Conservation (phyloP, 2,797 vertebrate species). For the Sandelia bainsii region DNA sequence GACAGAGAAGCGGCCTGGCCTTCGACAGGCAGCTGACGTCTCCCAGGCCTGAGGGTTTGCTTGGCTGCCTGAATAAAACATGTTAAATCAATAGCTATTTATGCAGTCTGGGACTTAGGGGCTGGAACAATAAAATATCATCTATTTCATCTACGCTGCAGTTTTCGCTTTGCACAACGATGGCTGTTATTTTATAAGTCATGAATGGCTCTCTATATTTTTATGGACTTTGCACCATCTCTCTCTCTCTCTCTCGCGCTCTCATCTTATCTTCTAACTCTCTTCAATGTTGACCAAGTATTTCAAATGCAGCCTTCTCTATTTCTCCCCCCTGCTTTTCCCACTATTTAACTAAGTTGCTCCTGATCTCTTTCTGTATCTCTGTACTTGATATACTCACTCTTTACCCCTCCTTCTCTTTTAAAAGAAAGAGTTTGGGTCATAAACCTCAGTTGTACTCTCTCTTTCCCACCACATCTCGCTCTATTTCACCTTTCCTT, state of each 20-base stretch:
- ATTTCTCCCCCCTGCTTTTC: constrained; percentile 11
- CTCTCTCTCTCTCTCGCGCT: constrained; percentile 29
- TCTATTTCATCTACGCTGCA: constrained; percentile 76
- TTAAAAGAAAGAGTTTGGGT: constrained; percentile 29
- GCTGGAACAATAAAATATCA: constrained; percentile 77
- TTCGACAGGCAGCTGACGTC: constrained; percentile 77
- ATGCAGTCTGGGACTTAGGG: constrained; percentile 77
- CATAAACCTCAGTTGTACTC: constrained; percentile 54
- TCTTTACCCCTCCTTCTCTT: constrained; percentile 9
- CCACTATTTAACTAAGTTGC: constrained; percentile 11
- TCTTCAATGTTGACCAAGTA: not conserved
- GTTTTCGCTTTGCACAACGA: constrained; percentile 70
- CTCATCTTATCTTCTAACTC: constrained; percentile 3
- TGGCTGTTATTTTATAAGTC: constrained; percentile 74
- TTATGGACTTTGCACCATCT: constrained; percentile 52
- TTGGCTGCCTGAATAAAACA: constrained; percentile 87
- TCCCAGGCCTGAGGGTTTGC: constrained; percentile 78
- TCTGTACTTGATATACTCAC: not conserved
- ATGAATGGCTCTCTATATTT: constrained; percentile 65
- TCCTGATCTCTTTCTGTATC: not conserved
- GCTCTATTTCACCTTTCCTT: not conserved
- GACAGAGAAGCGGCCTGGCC: constrained; percentile 22
- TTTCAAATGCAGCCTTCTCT: constrained; percentile 16
- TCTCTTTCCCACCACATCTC: not conserved
- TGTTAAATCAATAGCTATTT: constrained; percentile 90